Base-by-base conservation (phyloP, 2,888 invertebrate species). In the Ichneumoninae sp. region DNA sequence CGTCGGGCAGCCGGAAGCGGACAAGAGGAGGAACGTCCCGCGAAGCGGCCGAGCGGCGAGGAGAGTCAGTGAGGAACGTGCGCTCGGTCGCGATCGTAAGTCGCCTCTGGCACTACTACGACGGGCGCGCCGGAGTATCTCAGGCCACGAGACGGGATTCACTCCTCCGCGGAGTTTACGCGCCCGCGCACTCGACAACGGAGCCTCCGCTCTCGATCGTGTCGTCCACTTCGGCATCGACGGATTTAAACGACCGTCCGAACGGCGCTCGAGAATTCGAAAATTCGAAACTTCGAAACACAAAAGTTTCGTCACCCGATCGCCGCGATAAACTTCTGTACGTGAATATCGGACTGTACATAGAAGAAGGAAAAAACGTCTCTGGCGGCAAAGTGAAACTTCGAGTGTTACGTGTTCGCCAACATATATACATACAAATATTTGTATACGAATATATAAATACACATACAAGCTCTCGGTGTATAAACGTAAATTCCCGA, bases 21-120 rank as follows among this genome's bases (percentile, higher is more conserved):
- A 40, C 66, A 30, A 40, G 73, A 74, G 60, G 60, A 74, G 60
- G 52, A 75, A 65, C 75, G 75, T 8, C 44, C 26, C 5, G 73
- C n/a, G 40, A 76, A 66, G 16, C 16, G 30, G n/a, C 10, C 65
- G 50, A 19, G 73, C 44, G 8, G 44, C 30, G 40, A 73, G 8
- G 26, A 30, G 30, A n/a, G 26, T 22, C 26, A 47, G 65, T 63
- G 65, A 75, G 63, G 54, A 50, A 66, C 66, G 76, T 76, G 76
- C 76, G 76, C 65, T 76, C 65, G 66, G 36, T 76, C 40, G 76
- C 76, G 76, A 66, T 54, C n/a, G 76, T 36, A 40, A 66, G 76
- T 76, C 76, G 76, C 76, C 66, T 76, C 76, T 76, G 76, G 22
- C 36, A 70, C 66, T 36, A 33, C 22, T 40, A 19, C 36, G 22